phyloP scores from a whole-genome alignment of 2,797 vertebrate species.

The Pipistrellus nathusii region DNA sequence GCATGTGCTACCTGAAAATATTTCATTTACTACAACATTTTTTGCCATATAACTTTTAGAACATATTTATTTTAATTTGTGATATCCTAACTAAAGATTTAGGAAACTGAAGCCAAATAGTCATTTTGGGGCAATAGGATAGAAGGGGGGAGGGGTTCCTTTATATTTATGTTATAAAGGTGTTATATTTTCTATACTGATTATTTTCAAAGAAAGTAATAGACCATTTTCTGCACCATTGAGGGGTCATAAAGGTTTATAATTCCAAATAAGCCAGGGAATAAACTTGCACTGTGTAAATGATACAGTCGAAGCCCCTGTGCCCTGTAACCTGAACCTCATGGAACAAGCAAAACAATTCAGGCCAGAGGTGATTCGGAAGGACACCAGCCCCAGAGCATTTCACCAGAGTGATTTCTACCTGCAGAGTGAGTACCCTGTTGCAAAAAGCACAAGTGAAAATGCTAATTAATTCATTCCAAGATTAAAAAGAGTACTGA shows the following conservation, averaged over 20 bases:
- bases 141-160: fast-evolving
- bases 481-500: constrained; percentile 51
- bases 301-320: not conserved
- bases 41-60: not conserved
- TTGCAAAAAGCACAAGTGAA: not conserved
- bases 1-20: not conserved
- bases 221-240: not conserved
- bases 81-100: not conserved
- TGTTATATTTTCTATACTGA: not conserved
- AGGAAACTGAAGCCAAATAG: not conserved
- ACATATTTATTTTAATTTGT: constrained; percentile 31
- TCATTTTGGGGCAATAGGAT: not conserved
- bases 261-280: not conserved
- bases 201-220: constrained; percentile 22
- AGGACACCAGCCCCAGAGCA: not conserved
- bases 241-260: not conserved
- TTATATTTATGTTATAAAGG: not conserved
- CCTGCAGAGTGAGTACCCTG: not conserved
- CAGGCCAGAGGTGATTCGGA: not conserved
- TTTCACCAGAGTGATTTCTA: not conserved
- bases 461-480: constrained; percentile 50
- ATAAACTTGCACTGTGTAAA: not conserved
- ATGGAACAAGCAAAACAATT: not conserved
- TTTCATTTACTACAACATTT: not conserved
- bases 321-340: not conserved